Percentiles rank a stretch among this genome's conserved stretches.
phyloP scores from a whole-genome alignment of 2,113 vertebrate species.

The Syrmaticus mikado region DNA sequence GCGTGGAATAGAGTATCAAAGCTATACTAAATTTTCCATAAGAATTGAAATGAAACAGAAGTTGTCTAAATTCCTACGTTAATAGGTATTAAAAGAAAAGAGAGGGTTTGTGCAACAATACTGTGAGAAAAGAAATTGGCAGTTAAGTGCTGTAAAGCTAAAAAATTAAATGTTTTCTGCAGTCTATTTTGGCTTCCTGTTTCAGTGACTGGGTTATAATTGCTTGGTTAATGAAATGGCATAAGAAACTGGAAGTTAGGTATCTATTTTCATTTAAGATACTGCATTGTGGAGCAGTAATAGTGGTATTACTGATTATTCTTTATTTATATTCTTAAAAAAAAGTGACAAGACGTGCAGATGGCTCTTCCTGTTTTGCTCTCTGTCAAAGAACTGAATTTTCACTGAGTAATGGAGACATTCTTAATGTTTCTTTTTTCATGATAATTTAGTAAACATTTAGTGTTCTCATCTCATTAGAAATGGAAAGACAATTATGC shows the following conservation, averaged over 20 bases:
- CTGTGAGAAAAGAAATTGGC: not conserved
- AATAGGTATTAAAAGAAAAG: not conserved
- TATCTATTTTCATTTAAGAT: not conserved
- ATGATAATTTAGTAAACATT: conserved; percentile 8
- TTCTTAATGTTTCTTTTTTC: not conserved
- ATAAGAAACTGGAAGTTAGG: not conserved
- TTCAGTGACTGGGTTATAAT: not conserved
- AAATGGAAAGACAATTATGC: conserved; percentile 34
- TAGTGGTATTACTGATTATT: not conserved
- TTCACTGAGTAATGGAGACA: not conserved
- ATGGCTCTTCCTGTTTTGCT: not conserved
- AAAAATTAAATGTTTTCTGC: not conserved
- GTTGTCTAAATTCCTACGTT: not conserved
- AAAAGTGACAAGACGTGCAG: not conserved
- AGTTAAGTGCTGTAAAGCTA: not conserved
- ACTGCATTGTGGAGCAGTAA: not conserved
- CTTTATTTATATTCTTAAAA: not conserved
- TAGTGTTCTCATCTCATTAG: conserved; percentile 12
- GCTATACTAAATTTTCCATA: not conserved
- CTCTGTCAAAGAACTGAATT: not conserved
- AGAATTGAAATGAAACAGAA: not conserved
- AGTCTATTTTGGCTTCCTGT: not conserved
- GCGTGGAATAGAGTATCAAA: not conserved
- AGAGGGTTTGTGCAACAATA: not conserved
- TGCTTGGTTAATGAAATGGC: not conserved